These are phyloP conservation scores for Micronycteris hirsuta DNA, from an alignment of 2,113 vertebrate genomes.

Conservation along the genomic window DNA sequence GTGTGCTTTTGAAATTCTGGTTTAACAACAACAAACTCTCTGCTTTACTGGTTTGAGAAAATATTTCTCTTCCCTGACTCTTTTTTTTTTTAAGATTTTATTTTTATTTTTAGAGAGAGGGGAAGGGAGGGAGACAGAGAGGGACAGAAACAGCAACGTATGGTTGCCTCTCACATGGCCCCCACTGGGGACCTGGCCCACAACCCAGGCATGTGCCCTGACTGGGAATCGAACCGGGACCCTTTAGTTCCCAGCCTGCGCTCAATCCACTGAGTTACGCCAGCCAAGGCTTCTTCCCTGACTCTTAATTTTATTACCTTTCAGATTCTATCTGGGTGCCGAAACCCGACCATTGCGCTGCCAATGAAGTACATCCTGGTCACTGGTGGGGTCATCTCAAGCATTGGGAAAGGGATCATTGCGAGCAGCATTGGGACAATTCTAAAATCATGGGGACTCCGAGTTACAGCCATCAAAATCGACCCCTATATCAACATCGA, in stretches of 20 bases:
- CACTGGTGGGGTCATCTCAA: slow-evolving; percentile 85
- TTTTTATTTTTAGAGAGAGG: no score
- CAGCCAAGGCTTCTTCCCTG: no score
- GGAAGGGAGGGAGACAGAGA: no score
- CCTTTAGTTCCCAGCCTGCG: no score
- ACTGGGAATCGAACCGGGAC: no score
- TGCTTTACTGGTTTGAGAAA: not conserved
- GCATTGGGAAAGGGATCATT: slow-evolving; percentile 88
- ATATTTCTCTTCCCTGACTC: slow-evolving; percentile 22
- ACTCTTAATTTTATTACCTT: slow-evolving; percentile 52
- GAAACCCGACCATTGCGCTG: slow-evolving; percentile 1
- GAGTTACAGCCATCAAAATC: slow-evolving; percentile 87
- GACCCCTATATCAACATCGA: slow-evolving; percentile 88
- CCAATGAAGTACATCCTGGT: slow-evolving; percentile 87
- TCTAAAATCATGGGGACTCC: slow-evolving; percentile 84
- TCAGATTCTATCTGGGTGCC: slow-evolving; percentile 57
- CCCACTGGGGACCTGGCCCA: no score
- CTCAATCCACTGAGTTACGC: no score
- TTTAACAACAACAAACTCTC: not conserved
- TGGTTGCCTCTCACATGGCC: no score
- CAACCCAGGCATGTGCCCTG: no score
- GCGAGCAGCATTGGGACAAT: slow-evolving; percentile 86
- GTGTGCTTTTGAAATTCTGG: not conserved
- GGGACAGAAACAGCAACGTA: no score
- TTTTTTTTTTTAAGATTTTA: no score